Evolutionary conservation across 2,797 vertebrate genomes (phyloP), one percentile per base, ranked within the genome.

Genomic region (Sebastes variabilis): DNA sequence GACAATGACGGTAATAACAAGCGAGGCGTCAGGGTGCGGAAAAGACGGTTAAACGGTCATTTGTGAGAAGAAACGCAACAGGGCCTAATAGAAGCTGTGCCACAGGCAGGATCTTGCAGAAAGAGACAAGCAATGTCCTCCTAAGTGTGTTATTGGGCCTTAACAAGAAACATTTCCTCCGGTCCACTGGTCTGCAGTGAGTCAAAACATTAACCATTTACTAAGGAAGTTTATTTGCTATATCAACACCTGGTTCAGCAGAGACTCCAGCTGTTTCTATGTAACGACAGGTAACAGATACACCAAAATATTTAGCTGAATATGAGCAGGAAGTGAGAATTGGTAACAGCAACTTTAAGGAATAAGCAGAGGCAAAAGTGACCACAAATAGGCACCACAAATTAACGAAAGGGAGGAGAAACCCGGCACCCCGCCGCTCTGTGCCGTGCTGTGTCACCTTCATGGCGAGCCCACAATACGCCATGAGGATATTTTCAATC

Each of bases 21-120:
- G 91, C 93, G 88, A 95, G 88, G 92, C 90, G 94, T 95, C 94
- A 96, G 92, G 94, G 93, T 94, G 86, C 72, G 80, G 91, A 94
- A 95, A 95, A 95, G 91, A 92, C 88, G 89, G 91, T 95, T 95
- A 94, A 94, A 94, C 87, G 92, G 94, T 93, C 94, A 95, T 95
- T 96, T 96, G 91, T 84, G 89, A 88, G 86, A 85, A 93, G 86
- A 94, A 89, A 90, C 76, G 74, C 83, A 90, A 89, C 84, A 58
- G 85, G 69, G 90, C 72, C 83, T 90, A 88, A 93, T 91, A 92
- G 86, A 90, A 76, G 75, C 88, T 84, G 82, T 66, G 88, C 87
- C 81, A 77, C 46, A 67, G 86, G 92, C 89, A 82, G 82, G 58
- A 75, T 72, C 79, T 81, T 14, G 30, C 74, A 82, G 68, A 87